Evolutionary conservation across 1,140 invertebrate genomes (phyloP).

Genomic region (Drosophila pallidifrons): DNA sequence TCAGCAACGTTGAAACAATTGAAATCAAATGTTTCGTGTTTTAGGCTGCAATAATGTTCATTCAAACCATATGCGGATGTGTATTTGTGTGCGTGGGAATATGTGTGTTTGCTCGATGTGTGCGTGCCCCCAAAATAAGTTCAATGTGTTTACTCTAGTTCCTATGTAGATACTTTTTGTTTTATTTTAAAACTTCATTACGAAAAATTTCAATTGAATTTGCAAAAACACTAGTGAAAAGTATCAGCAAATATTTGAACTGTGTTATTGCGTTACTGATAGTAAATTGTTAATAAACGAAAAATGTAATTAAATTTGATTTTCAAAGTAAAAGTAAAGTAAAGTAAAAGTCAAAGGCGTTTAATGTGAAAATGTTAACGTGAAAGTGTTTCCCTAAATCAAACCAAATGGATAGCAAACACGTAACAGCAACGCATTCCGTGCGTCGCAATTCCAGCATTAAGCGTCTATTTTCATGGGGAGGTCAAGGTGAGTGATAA

Average conservation of each 20-base stretch:
- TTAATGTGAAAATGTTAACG: slow-evolving; percentile 16
- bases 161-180: slow-evolving; percentile 2
- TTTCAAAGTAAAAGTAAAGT: background rate
- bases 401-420: slow-evolving; percentile 60
- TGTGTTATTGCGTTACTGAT: background rate
- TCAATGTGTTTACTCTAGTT: slow-evolving; percentile 25
- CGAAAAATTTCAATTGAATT: background rate
- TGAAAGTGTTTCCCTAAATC: slow-evolving; percentile 13
- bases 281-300: background rate
- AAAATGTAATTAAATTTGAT: background rate
- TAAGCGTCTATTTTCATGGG: slow-evolving; percentile 87
- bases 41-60: slow-evolving; percentile 24
- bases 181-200: background rate
- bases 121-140: slow-evolving; percentile 20
- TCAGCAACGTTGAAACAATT: slow-evolving; percentile 25
- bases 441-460: slow-evolving; percentile 87
- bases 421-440: slow-evolving; percentile 73
- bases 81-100: background rate
- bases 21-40: slow-evolving; percentile 26
- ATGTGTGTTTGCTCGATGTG: background rate
- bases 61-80: slow-evolving; percentile 15
- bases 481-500: slow-evolving; percentile 85
- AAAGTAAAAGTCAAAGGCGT: slow-evolving; percentile 4
- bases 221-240: background rate
- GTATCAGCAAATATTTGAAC: background rate